phyloP scores from a whole-genome alignment of 1,140 invertebrate species.

The Caenorhabditis inopinata region DNA sequence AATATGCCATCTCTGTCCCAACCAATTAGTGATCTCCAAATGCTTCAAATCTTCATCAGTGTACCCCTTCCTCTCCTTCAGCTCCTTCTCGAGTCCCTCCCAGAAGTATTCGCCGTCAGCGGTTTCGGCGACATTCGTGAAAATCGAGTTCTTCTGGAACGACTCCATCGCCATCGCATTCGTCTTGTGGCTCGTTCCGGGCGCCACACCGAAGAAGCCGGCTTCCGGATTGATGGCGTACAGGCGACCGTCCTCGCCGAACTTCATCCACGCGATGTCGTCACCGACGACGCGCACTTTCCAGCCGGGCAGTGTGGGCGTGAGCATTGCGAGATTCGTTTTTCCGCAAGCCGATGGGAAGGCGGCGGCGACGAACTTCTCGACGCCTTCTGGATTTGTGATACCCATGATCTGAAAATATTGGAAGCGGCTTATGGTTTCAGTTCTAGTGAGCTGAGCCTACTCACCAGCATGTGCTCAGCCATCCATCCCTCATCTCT shows the following conservation, averaged over 20 bases:
- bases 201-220: slow-evolving; percentile 41
- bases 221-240: slow-evolving; percentile 43
- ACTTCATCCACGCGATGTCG: slow-evolving; percentile 44
- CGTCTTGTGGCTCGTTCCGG: neutral
- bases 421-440: too few species aligned
- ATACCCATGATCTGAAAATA: slow-evolving; percentile 29
- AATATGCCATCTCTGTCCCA: slow-evolving; percentile 29
- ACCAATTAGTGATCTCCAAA: slow-evolving; percentile 36
- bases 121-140: slow-evolving; percentile 39
- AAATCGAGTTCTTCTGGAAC: neutral
- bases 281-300: slow-evolving; percentile 37
- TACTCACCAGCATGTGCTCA: slow-evolving; percentile 36
- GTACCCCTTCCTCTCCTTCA: slow-evolving; percentile 25
- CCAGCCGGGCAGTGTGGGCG: slow-evolving; percentile 37
- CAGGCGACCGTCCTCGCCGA: slow-evolving; percentile 32
- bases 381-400: slow-evolving; percentile 35
- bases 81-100: slow-evolving; percentile 38
- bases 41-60: slow-evolving; percentile 27
- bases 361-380: slow-evolving; percentile 38
- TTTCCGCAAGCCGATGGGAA: slow-evolving; percentile 41
- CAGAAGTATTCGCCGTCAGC: slow-evolving; percentile 39
- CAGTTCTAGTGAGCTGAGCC: too few species aligned
- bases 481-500: slow-evolving; percentile 43
- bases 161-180: slow-evolving; percentile 19
- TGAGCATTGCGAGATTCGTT: slow-evolving; percentile 36